Evolutionary conservation across 2,113 vertebrate genomes (phyloP).

Genomic region (Campylorhamphus procurvoides): DNA sequence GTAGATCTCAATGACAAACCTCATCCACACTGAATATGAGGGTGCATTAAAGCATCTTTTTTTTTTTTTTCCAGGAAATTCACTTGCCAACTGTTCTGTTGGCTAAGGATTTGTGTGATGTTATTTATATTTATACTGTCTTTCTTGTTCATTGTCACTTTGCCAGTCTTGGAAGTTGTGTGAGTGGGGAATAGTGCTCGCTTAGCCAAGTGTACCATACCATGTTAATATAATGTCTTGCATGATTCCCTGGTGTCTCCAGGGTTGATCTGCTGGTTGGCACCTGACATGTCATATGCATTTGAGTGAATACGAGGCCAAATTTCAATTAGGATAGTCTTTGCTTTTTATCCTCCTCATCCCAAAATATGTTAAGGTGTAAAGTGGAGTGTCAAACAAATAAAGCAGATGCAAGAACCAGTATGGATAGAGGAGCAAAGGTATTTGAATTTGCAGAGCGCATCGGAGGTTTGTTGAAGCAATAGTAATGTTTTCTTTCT

Average conservation of each 20-base stretch:
- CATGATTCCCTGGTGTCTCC: neutral
- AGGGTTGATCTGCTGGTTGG: neutral
- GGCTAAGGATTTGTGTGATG: neutral
- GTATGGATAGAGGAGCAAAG: neutral
- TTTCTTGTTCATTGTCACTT: neutral
- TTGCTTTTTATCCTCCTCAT: neutral
- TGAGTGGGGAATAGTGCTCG: neutral
- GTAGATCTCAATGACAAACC: neutral
- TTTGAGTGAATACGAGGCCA: neutral
- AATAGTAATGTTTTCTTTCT: neutral
- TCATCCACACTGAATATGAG: neutral
- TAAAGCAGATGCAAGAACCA: neutral
- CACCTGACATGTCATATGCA: fast-evolving
- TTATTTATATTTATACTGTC: neutral
- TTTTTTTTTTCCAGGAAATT: neutral
- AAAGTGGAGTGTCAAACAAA: neutral
- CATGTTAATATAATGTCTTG: neutral
- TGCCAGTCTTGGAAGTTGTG: neutral
- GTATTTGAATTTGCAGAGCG: neutral
- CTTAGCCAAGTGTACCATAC: neutral
- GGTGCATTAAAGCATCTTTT: neutral
- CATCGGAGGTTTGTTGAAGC: neutral
- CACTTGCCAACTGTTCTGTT: neutral
- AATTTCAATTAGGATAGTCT: neutral
- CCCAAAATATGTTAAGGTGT: neutral